Base-by-base conservation (phyloP, 35 echinoderm and acorn worm genomes). In the Nesometra sesokonis region DNA sequence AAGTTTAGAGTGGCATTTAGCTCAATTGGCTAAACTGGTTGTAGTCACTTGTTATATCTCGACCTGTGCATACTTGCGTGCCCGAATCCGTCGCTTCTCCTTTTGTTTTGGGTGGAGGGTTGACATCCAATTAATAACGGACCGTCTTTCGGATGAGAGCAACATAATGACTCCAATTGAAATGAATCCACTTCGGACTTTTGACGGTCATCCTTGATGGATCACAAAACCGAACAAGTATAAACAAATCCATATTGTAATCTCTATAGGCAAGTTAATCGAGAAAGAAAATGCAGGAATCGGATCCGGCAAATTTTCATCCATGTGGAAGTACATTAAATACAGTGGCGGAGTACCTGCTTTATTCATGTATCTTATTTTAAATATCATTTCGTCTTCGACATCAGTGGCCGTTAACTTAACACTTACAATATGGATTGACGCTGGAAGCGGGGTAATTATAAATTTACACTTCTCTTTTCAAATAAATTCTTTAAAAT, bases 231-330 rank as follows among this genome's bases (percentile, higher is more conserved):
- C 0, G 35, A 33, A 46, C 35, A 36, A 36, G 13, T 46, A 0
- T 0, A 36, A 8, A 1, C 17, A 30, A 33, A 27, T 37, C 35
- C 7, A 1, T 30, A 31, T 2, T 35, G 3, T 88, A 29, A 79
- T 36, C 36, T 77, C 19, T 37, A 1, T 57, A 95, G 93, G 79
- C 32, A 89, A 91, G 37, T 76, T 95, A 11, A 91, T 95, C 34
- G 47, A 83, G 15, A 90, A 91, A 78, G 93, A 95, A 37, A 77
- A 78, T 17, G 77, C 84, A 31, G 93, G 87, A 0, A 77, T 86
- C 0, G 87, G 52, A 27, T 5, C 52, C 23, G 52, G 52, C 8
- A 67, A 67, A 67, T 67, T 67, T 1, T 67, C 52, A 11, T 67
- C 7, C 52, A 5, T 67, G 8, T 67, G 52, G 52, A 67, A 80